phyloP scores from a whole-genome alignment of 2,888 invertebrate genomes.

The Ectropis crepuscularia region DNA sequence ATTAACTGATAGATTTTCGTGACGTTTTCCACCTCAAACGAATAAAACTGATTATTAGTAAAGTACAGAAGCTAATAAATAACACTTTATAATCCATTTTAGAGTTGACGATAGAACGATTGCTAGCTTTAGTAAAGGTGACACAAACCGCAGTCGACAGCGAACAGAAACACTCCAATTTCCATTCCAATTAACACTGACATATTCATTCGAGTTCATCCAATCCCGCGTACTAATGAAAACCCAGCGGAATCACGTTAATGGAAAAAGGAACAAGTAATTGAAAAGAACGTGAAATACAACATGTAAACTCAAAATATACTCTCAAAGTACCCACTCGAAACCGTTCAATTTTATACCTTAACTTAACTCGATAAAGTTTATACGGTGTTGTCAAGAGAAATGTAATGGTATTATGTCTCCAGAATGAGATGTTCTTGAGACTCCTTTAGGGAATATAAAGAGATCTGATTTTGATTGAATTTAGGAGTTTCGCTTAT shows the following conservation, averaged over 20 bases:
- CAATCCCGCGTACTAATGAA: slow-evolving; percentile 39
- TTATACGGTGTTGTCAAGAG: neutral
- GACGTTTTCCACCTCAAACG: too few relatives aligned
- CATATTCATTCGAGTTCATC: slow-evolving; percentile 37
- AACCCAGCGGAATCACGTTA: slow-evolving; percentile 42
- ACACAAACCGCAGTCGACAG: neutral
- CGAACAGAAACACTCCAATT: slow-evolving; percentile 33
- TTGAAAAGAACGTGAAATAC: slow-evolving; percentile 43
- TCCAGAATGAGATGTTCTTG: slow-evolving; percentile 45
- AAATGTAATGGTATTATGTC: slow-evolving; percentile 45
- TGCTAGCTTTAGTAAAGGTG: neutral
- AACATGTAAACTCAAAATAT: slow-evolving; percentile 29
- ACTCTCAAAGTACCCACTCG: slow-evolving; percentile 1
- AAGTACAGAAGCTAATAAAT: too few relatives aligned
- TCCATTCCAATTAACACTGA: slow-evolving; percentile 37
- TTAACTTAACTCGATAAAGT: neutral
- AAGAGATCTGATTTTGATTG: slow-evolving; percentile 46
- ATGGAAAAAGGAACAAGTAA: slow-evolving; percentile 48
- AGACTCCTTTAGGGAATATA: slow-evolving; percentile 44
- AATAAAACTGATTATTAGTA: too few relatives aligned
- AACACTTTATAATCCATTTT: too few relatives aligned
- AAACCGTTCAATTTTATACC: slow-evolving; percentile 11
- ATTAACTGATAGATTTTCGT: too few relatives aligned
- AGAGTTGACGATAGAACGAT: neutral
- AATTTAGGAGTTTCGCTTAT: slow-evolving; percentile 36